Evolutionary conservation across 2,797 vertebrate species (phyloP).

Genomic region (Harpagifer antarcticus): DNA sequence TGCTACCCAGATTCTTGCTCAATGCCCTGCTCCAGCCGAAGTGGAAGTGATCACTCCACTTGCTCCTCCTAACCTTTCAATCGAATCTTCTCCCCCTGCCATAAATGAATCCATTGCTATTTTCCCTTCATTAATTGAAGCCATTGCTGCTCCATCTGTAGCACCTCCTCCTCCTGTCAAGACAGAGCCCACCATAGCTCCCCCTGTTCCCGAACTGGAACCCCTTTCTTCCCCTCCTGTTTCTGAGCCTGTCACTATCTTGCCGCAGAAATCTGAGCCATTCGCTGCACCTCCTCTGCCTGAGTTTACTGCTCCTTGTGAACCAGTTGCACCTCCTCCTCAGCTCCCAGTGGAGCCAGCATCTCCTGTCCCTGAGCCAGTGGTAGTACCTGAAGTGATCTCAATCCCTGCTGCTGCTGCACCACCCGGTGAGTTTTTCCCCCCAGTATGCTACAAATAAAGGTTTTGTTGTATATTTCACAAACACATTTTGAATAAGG

Average conservation of each 20-base stretch:
- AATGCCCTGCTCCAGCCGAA: constrained; percentile 36
- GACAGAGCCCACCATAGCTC: constrained; percentile 44
- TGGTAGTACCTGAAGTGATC: constrained; percentile 41
- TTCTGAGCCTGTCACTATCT: constrained; percentile 49
- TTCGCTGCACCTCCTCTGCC: constrained; percentile 60
- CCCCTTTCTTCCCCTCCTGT: constrained; percentile 46
- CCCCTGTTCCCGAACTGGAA: constrained; percentile 43
- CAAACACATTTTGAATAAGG: neutral
- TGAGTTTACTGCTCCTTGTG: constrained; percentile 69
- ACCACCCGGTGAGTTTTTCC: constrained; percentile 74
- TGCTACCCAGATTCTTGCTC: constrained; percentile 30
- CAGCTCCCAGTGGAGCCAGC: constrained; percentile 67
- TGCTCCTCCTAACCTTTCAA: constrained; percentile 48
- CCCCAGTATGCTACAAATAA: neutral
- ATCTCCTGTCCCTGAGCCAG: constrained; percentile 55
- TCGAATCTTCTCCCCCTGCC: constrained; percentile 57
- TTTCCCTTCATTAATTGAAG: constrained; percentile 52
- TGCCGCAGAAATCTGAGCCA: constrained; percentile 55
- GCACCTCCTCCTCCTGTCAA: constrained; percentile 42
- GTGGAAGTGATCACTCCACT: constrained; percentile 48
- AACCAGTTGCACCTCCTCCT: constrained; percentile 77
- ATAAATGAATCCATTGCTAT: constrained; percentile 46
- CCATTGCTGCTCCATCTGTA: constrained; percentile 52
- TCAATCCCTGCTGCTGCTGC: constrained; percentile 47
- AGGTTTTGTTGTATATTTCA: neutral